Percentiles rank a stretch among this genome's conserved stretches.
Conservation (phyloP, 2,113 vertebrate genomes). For the Paratilapia polleni region DNA sequence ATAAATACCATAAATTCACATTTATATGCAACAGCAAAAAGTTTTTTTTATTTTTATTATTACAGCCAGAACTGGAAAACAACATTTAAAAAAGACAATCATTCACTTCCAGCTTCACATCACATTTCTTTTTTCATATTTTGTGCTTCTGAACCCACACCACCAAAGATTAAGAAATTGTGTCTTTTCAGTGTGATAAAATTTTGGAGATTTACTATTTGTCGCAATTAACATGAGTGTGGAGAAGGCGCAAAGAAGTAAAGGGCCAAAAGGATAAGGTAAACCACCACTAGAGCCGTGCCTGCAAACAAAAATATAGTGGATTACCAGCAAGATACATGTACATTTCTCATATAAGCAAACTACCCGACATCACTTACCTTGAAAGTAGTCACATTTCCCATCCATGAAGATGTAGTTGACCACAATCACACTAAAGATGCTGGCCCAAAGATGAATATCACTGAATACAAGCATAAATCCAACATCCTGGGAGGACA, state of each 20-base stretch:
- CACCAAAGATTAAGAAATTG: neutral
- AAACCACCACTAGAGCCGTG: slow-evolving; percentile 84
- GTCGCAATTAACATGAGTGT: slow-evolving; percentile 77
- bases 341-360: neutral
- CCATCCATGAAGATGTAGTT: slow-evolving; percentile 91
- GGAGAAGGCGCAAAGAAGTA: slow-evolving; percentile 87
- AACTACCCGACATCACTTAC: slow-evolving; percentile 61
- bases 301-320: slow-evolving; percentile 62
- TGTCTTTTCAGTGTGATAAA: neutral
- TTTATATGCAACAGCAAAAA: slow-evolving; percentile 1
- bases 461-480: slow-evolving; percentile 85
- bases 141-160: neutral
- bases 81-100: neutral
- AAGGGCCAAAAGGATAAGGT: slow-evolving; percentile 84
- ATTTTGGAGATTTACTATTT: neutral
- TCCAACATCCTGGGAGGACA: slow-evolving; percentile 81
- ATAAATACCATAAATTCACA: slow-evolving; percentile 14
- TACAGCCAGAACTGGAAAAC: neutral
- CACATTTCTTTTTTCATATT: neutral
- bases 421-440: slow-evolving; percentile 88
- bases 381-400: slow-evolving; percentile 91
- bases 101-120: neutral
- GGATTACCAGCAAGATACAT: neutral
- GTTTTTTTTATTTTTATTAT: neutral
- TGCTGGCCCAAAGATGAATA: slow-evolving; percentile 85